Conservation (phyloP, 1,140 invertebrate species). For the Drosophila orena region DNA sequence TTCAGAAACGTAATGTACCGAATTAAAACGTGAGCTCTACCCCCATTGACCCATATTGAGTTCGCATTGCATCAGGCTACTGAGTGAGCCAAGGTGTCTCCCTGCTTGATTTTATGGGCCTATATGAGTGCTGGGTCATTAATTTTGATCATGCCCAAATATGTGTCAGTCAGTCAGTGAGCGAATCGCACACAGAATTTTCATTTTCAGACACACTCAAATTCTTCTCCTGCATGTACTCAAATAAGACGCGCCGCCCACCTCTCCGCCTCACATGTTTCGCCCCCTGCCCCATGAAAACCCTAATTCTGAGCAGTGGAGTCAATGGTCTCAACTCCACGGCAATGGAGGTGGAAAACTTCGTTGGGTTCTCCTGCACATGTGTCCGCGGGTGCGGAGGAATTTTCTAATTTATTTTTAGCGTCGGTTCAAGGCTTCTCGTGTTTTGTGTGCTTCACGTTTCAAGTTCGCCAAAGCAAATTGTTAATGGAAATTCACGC, state of each 20-base stretch:
- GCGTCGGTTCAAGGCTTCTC: conserved; percentile 77
- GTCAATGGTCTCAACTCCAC: conserved; percentile 33
- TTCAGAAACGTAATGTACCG: background rate
- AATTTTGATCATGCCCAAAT: conserved; percentile 83
- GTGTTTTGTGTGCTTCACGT: conserved; percentile 33
- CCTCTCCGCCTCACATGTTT: conserved; percentile 16
- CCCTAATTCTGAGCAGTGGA: conserved; percentile 28
- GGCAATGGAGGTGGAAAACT: conserved; percentile 15
- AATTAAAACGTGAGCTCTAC: background rate
- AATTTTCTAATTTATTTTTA: conserved; percentile 84
- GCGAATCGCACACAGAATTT: conserved; percentile 64
- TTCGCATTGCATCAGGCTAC: conserved; percentile 15
- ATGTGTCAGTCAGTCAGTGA: conserved; percentile 76
- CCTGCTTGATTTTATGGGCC: conserved; percentile 20
- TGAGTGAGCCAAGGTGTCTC: conserved; percentile 59
- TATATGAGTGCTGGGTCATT: conserved; percentile 73
- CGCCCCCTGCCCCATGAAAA: conserved; percentile 10
- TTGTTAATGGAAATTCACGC: conserved; percentile 78
- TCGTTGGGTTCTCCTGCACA: conserved; percentile 39
- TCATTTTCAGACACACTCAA: conserved; percentile 62
- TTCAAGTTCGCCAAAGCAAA: conserved; percentile 70
- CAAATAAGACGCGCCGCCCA: conserved; percentile 76
- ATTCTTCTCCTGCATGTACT: conserved; percentile 55
- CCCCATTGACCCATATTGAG: conserved; percentile 44
- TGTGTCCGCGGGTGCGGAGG: conserved; percentile 71